These are phyloP conservation scores for Trissolcus japonicus DNA, from an alignment of 2,888 invertebrate genomes.

Conservation along the genomic window DNA sequence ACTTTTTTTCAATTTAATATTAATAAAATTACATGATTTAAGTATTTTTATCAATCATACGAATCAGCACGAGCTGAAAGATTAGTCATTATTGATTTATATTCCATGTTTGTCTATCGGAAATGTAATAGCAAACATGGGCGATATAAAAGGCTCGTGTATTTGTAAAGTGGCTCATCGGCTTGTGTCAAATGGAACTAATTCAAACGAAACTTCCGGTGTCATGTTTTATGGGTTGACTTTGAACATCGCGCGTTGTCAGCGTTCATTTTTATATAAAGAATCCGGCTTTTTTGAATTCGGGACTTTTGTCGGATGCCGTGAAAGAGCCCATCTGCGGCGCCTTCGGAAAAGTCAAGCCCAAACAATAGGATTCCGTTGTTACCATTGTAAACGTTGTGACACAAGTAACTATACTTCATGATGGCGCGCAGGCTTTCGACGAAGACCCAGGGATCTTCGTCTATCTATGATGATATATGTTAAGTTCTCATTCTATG, in stretches of 20 bases:
- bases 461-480: constrained; percentile 41
- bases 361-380: constrained; percentile 54
- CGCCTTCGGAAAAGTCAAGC: constrained; percentile 50
- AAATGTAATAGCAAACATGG: constrained; percentile 28
- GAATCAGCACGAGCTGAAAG: background rate
- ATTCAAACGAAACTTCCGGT: constrained; percentile 52
- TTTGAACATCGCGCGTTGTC: constrained; percentile 36
- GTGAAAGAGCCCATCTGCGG: constrained; percentile 57
- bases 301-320: constrained; percentile 51
- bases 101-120: constrained; percentile 27
- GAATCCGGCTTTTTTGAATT: constrained; percentile 39
- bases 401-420: constrained; percentile 52
- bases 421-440: constrained; percentile 47
- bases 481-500: constrained; percentile 39
- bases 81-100: constrained; percentile 31
- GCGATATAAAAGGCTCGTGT: constrained; percentile 24
- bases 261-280: constrained; percentile 39
- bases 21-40: too few relatives aligned
- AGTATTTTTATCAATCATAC: background rate
- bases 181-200: constrained; percentile 43
- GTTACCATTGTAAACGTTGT: constrained; percentile 54
- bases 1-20: too few relatives aligned
- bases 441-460: constrained; percentile 53
- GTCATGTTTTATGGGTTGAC: constrained; percentile 53
- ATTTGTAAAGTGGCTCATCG: constrained; percentile 50